A percentile compares a stretch with the other conserved stretches of the same genome.
Conservation (phyloP, 2,113 vertebrate genomes). For the Salvelinus namaycush region DNA sequence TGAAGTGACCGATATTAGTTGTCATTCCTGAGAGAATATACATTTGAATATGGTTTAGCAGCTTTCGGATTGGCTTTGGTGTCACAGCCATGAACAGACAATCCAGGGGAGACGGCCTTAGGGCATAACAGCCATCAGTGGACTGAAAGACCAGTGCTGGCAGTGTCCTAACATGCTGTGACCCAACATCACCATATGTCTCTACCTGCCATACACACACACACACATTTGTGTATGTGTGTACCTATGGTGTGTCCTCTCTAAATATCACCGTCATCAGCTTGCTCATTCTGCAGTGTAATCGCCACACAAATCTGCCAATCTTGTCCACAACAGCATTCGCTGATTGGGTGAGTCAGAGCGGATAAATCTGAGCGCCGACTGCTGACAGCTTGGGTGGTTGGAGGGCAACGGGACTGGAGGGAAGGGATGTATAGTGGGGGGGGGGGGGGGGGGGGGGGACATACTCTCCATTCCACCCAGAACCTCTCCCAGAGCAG, state of each 20-base stretch:
- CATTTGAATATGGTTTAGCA: too few species aligned
- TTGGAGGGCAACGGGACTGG: constrained; percentile 34
- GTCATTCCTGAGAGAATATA: too few species aligned
- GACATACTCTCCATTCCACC: constrained; percentile 54
- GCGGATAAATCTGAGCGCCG: constrained; percentile 62
- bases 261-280: constrained; percentile 42
- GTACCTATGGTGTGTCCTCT: constrained; percentile 6
- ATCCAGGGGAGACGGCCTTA: neutral
- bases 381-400: constrained; percentile 46
- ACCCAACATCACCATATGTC: too few species aligned
- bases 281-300: constrained; percentile 54
- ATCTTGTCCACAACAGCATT: constrained; percentile 59
- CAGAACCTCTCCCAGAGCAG: constrained; percentile 47
- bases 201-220: neutral
- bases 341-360: constrained; percentile 66
- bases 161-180: too few species aligned
- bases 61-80: neutral
- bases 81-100: neutral
- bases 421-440: constrained; percentile 38
- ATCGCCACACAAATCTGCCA: constrained; percentile 67
- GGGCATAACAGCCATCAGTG: neutral
- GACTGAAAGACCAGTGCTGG: neutral
- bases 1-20: constrained; percentile 29
- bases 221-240: constrained; percentile 20
- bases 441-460: neutral